A percentile compares a stretch with the other conserved stretches of the same genome.
Conservation (phyloP, 2,797 vertebrate species). For the Philypnodon macrostomus region DNA sequence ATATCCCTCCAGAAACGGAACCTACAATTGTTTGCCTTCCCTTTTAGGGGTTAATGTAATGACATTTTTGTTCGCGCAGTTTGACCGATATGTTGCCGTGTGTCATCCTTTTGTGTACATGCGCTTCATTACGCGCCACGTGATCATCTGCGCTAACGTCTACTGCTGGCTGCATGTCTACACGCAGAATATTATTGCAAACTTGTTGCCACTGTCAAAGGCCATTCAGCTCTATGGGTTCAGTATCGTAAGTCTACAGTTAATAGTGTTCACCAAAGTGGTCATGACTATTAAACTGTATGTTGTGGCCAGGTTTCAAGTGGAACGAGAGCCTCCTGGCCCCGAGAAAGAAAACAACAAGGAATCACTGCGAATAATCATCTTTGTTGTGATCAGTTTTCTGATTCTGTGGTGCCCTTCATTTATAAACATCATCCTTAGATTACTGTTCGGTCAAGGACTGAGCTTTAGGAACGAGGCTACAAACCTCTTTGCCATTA, state of each 20-base stretch:
- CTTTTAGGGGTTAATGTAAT: constrained; percentile 38
- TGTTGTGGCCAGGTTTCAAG: constrained; percentile 52
- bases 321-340: constrained; percentile 49
- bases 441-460: constrained; percentile 19
- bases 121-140: constrained; percentile 36
- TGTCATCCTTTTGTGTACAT: constrained; percentile 29
- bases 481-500: constrained; percentile 58
- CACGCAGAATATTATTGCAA: background rate
- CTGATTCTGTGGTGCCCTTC: constrained; percentile 67
- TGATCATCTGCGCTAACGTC: constrained; percentile 31
- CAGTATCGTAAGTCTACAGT: constrained; percentile 25
- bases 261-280: constrained; percentile 55
- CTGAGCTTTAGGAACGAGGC: constrained; percentile 57
- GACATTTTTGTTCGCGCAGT: constrained; percentile 49
- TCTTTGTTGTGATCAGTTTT: constrained; percentile 72
- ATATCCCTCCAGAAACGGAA: constrained; percentile 40
- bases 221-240: constrained; percentile 5
- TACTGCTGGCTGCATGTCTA: constrained; percentile 28
- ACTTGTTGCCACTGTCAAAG: constrained; percentile 7
- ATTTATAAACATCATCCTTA: constrained; percentile 55
- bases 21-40: constrained; percentile 4
- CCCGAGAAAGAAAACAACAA: constrained; percentile 54
- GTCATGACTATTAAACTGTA: constrained; percentile 66
- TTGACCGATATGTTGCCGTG: constrained; percentile 40
- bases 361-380: constrained; percentile 61